These are phyloP conservation scores for Drosophila pachea DNA, from an alignment of 1,140 invertebrate genomes.

Conservation along the genomic window DNA sequence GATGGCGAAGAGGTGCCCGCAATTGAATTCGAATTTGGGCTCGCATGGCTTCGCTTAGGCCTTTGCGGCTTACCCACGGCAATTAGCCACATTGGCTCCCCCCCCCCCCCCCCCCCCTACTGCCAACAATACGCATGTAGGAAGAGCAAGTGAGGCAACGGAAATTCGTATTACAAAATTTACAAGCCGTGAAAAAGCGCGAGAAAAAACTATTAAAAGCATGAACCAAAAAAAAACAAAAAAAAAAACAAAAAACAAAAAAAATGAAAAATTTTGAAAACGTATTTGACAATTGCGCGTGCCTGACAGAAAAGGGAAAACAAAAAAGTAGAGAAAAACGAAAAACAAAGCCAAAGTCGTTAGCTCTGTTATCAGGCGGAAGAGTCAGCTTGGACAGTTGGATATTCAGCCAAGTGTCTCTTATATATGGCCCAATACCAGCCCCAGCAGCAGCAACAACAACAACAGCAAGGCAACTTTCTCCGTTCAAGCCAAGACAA, in stretches of 20 bases:
- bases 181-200: slow-evolving; percentile 46
- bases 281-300: slow-evolving; percentile 45
- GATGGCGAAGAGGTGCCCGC: slow-evolving; percentile 11
- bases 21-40: slow-evolving; percentile 42
- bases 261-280: slow-evolving; percentile 1
- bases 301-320: slow-evolving; percentile 28
- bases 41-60: slow-evolving; percentile 23
- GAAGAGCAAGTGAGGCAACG: slow-evolving; percentile 63
- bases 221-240: slow-evolving; percentile 1
- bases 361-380: slow-evolving; percentile 59
- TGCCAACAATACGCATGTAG: slow-evolving; percentile 25
- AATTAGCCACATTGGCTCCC: slow-evolving; percentile 39
- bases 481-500: slow-evolving; percentile 41
- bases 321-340: slow-evolving; percentile 21
- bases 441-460: slow-evolving; percentile 21
- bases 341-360: slow-evolving; percentile 35
- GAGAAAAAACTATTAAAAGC: slow-evolving; percentile 17
- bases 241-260: slow-evolving; percentile 20
- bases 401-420: slow-evolving; percentile 27
- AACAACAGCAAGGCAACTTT: slow-evolving; percentile 35
- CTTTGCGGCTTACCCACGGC: slow-evolving; percentile 52
- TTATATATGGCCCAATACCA: slow-evolving; percentile 34
- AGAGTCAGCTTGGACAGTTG: slow-evolving; percentile 42
- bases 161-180: slow-evolving; percentile 71
- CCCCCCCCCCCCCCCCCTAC: slow-evolving; percentile 3